These are phyloP conservation scores for Leptodactylus fallax DNA, from an alignment of 2,797 vertebrate genomes.

Conservation along the genomic window DNA sequence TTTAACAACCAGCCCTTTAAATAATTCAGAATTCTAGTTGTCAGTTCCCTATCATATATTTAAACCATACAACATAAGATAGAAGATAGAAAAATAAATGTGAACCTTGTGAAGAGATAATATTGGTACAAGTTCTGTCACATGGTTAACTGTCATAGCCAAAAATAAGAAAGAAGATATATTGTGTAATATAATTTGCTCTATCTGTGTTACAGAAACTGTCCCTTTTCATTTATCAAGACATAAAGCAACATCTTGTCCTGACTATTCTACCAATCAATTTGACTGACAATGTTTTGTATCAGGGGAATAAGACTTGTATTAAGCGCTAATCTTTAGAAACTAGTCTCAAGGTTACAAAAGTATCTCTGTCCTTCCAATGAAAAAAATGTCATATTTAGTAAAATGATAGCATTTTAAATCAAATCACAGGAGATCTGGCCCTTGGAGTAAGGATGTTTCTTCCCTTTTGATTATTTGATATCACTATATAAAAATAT, in stretches of 20 bases:
- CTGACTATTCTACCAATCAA: slow-evolving; percentile 48
- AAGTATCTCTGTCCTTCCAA: not conserved
- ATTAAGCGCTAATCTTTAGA: slow-evolving; percentile 16
- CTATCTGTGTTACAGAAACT: slow-evolving; percentile 44
- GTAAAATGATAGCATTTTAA: not conserved
- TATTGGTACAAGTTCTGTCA: slow-evolving; percentile 12
- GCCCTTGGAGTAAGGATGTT: not conserved
- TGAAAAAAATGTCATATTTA: not conserved
- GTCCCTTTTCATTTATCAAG: slow-evolving; percentile 51
- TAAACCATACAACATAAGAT: not conserved
- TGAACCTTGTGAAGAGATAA: not conserved
- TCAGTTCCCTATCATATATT: not conserved
- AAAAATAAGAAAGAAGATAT: slow-evolving; percentile 30
- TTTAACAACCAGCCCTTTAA: not conserved
- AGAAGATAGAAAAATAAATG: not conserved
- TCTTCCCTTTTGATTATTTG: not conserved
- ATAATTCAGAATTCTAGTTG: not conserved
- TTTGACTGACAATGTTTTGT: slow-evolving; percentile 54
- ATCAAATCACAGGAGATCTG: not conserved
- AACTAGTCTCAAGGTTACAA: slow-evolving; percentile 24
- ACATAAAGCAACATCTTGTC: slow-evolving; percentile 35
- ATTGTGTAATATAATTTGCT: slow-evolving; percentile 46
- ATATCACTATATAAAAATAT: not conserved
- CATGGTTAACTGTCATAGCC: slow-evolving; percentile 23
- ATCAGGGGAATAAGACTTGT: slow-evolving; percentile 31